Conservation (phyloP, 2,888 invertebrate species). For the Eustalomyia histrio region DNA sequence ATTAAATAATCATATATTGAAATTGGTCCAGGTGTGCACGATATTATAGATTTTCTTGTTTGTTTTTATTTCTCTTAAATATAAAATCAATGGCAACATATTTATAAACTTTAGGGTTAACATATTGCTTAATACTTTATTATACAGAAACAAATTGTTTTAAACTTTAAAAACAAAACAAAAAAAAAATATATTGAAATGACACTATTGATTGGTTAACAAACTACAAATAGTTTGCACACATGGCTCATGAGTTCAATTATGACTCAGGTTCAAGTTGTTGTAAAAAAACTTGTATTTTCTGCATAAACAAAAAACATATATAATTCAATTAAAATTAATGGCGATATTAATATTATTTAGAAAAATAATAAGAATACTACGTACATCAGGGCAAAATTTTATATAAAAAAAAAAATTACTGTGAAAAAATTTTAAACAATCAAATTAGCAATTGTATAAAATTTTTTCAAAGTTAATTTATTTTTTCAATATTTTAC, state of each 20-base stretch:
- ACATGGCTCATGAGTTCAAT: slow-evolving; percentile 48
- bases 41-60: neutral
- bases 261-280: slow-evolving; percentile 58
- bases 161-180: neutral
- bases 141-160: slow-evolving; percentile 24
- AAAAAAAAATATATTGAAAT: slow-evolving; percentile 9
- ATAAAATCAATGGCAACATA: slow-evolving; percentile 41
- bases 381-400: neutral
- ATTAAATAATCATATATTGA: slow-evolving; percentile 14
- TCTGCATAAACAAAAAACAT: neutral
- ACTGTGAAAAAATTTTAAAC: too few species aligned
- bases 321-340: neutral
- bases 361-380: neutral
- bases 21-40: slow-evolving; percentile 46
- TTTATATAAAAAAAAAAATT: too few species aligned
- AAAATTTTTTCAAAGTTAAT: too few species aligned
- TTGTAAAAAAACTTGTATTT: neutral
- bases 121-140: slow-evolving; percentile 24
- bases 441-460: too few species aligned
- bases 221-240: slow-evolving; percentile 29
- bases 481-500: too few species aligned
- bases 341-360: slow-evolving; percentile 1
- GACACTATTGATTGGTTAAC: slow-evolving; percentile 6
- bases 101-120: slow-evolving; percentile 24
- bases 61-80: neutral